These are phyloP conservation scores for Pherbina coryleti DNA, from an alignment of 2,888 invertebrate species.

Conservation along the genomic window DNA sequence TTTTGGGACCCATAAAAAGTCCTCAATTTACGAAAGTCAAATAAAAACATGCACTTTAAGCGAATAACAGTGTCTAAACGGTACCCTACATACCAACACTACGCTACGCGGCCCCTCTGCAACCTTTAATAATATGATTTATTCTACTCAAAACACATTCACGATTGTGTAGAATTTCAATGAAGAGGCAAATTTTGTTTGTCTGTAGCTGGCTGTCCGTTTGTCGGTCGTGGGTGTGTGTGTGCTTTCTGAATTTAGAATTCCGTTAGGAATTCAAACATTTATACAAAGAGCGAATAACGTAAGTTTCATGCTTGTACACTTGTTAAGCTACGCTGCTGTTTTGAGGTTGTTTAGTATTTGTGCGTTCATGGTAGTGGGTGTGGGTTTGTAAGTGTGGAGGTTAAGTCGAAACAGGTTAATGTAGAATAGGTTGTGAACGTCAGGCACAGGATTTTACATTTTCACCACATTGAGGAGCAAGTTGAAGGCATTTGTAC, in stretches of 20 bases:
- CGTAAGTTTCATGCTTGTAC: background rate
- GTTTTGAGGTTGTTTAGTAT: background rate
- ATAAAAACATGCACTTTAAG: too few relatives aligned
- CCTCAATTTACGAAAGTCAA: too few relatives aligned
- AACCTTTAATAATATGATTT: background rate
- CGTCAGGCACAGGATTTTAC: too few relatives aligned
- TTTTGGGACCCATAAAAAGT: too few relatives aligned
- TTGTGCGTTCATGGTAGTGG: background rate
- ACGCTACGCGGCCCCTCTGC: too few relatives aligned
- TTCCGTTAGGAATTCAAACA: conserved; percentile 13
- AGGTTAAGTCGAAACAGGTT: too few relatives aligned
- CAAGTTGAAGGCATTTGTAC: background rate
- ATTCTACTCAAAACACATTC: background rate
- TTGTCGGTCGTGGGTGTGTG: background rate
- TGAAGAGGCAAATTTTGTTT: background rate
- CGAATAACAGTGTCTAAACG: too few relatives aligned
- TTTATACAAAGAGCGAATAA: background rate
- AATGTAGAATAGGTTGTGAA: too few relatives aligned
- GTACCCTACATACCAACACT: too few relatives aligned
- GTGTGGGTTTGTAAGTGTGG: background rate
- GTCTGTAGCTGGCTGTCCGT: background rate
- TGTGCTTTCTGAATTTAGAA: background rate
- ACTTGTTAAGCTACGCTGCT: background rate
- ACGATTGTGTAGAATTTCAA: background rate
- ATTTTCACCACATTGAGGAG: too few relatives aligned